Percentiles rank a stretch among this genome's conserved stretches.
Evolutionary conservation across 2,888 invertebrate species (phyloP).

Genomic region (Hermodice carunculata): DNA sequence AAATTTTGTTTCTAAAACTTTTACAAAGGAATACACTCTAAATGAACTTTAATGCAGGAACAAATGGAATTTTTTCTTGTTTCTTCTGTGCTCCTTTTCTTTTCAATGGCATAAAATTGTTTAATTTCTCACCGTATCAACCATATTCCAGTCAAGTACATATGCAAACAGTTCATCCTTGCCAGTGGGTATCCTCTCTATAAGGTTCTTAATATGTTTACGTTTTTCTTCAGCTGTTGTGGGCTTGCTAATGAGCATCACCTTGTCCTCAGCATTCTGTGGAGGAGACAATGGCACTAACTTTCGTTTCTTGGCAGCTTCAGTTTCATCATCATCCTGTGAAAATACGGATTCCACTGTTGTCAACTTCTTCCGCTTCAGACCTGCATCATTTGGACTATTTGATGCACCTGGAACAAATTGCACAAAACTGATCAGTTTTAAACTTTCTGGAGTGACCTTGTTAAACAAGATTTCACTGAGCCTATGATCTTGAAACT

Average conservation of each 20-base stretch:
- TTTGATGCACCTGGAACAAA: background rate
- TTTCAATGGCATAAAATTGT: too few species aligned
- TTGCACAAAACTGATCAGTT: too few species aligned
- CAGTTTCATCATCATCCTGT: slow-evolving; percentile 77
- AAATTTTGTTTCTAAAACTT: too few species aligned
- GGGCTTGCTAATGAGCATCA: slow-evolving; percentile 27
- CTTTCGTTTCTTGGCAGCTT: slow-evolving; percentile 79
- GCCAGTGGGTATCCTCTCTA: slow-evolving; percentile 98
- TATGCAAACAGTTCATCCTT: slow-evolving; percentile 97
- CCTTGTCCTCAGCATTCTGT: slow-evolving; percentile 52
- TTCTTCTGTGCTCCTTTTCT: too few species aligned
- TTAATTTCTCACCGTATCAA: slow-evolving; percentile 78
- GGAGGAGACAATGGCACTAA: slow-evolving; percentile 69
- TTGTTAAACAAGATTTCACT: too few species aligned
- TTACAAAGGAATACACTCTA: too few species aligned
- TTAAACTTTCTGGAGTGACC: too few species aligned
- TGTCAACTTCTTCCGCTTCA: slow-evolving; percentile 80
- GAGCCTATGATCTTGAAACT: too few species aligned
- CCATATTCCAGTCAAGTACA: slow-evolving; percentile 90
- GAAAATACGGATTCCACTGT: slow-evolving; percentile 88
- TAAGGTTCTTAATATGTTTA: slow-evolving; percentile 95
- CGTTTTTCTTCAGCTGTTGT: slow-evolving; percentile 88
- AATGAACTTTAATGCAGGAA: too few species aligned
- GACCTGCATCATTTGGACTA: background rate
- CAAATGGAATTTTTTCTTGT: too few species aligned